Evolutionary conservation across 2,888 invertebrate genomes (phyloP).

Genomic region (Epistrophella euchroma): DNA sequence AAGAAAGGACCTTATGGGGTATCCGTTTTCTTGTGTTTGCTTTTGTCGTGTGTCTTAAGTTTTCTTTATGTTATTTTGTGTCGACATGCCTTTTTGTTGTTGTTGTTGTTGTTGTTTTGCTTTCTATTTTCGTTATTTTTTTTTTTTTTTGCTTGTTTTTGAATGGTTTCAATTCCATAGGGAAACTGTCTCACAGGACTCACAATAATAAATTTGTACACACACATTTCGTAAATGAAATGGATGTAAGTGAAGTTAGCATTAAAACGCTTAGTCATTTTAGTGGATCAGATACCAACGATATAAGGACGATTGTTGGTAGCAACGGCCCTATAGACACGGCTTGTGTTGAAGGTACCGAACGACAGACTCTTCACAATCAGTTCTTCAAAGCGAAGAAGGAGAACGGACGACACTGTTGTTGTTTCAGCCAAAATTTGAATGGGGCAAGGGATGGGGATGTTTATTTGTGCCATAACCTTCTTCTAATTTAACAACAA

Average conservation of each 20-base stretch:
- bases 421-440: neutral
- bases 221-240: slow-evolving; percentile 58
- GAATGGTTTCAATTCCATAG: slow-evolving; percentile 23
- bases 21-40: slow-evolving; percentile 47
- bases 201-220: slow-evolving; percentile 45
- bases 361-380: slow-evolving; percentile 17
- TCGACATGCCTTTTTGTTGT: slow-evolving; percentile 39
- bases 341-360: neutral
- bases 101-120: slow-evolving; percentile 25
- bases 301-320: slow-evolving; percentile 19
- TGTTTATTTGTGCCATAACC: slow-evolving; percentile 11
- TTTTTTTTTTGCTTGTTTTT: neutral
- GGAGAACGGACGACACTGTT: slow-evolving; percentile 1
- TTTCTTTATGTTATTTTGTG: slow-evolving; percentile 39
- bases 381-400: neutral
- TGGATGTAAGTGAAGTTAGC: slow-evolving; percentile 45
- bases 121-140: neutral
- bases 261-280: slow-evolving; percentile 53
- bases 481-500: slow-evolving; percentile 23
- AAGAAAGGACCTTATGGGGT: neutral
- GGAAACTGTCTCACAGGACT: slow-evolving; percentile 36
- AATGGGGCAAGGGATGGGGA: neutral
- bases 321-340: neutral
- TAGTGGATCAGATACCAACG: slow-evolving; percentile 20
- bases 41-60: slow-evolving; percentile 40